Percentiles rank a stretch among this genome's conserved stretches.
Evolutionary conservation across 2,888 invertebrate species (phyloP).

Genomic region (Apamea epomidion): DNA sequence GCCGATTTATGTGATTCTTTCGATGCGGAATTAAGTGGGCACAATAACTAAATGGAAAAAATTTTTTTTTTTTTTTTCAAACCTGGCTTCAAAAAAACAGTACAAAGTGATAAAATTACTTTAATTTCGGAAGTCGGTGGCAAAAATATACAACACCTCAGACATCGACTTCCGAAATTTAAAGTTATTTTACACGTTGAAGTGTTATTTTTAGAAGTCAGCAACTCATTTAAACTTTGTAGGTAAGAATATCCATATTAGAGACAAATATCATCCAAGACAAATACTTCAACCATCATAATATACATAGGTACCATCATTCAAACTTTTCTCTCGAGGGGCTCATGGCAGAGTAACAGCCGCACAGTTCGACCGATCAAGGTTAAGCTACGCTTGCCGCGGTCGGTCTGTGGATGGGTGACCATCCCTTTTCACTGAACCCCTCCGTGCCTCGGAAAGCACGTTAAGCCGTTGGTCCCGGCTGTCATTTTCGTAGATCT

Average conservation of each 20-base stretch:
- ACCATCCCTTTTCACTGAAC: background rate
- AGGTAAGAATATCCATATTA: background rate
- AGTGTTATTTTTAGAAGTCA: no score
- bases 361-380: background rate
- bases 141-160: no score
- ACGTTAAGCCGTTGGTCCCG: slow-evolving; percentile 20
- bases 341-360: background rate
- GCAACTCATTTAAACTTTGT: background rate
- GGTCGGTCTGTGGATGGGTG: slow-evolving; percentile 19
- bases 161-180: no score
- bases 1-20: background rate
- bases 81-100: no score
- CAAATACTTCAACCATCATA: background rate
- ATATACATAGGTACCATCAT: background rate
- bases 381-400: slow-evolving; percentile 7
- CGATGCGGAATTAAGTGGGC: no score
- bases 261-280: background rate
- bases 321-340: background rate
- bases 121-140: no score
- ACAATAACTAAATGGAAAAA: no score
- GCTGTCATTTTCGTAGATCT: background rate
- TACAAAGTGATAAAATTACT: no score
- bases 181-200: no score
- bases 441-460: slow-evolving; percentile 22
- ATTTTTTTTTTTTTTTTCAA: no score